Conservation (phyloP, 1,140 invertebrate genomes). For the Bombus pascuorum region DNA sequence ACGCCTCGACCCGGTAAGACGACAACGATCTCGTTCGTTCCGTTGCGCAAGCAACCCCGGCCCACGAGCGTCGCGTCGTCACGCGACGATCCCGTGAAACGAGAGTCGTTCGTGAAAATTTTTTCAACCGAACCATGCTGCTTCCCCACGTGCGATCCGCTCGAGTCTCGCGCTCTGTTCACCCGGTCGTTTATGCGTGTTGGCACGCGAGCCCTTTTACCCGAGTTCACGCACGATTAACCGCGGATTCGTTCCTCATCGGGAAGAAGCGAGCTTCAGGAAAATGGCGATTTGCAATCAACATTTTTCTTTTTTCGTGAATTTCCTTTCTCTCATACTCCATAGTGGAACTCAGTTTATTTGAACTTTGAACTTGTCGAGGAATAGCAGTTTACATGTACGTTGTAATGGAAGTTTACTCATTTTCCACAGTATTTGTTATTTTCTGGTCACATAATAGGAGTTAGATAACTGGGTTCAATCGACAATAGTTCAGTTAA, state of each 20-base stretch:
- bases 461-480: too few relatives aligned
- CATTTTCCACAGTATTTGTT: too few relatives aligned
- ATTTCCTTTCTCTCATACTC: too few relatives aligned
- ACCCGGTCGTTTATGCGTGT: neutral
- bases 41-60: constrained; percentile 25
- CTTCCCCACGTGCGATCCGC: neutral
- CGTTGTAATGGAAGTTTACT: too few relatives aligned
- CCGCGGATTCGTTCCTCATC: constrained; percentile 1
- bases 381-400: too few relatives aligned
- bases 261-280: neutral
- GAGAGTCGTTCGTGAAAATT: constrained; percentile 6
- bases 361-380: too few relatives aligned
- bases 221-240: constrained; percentile 21
- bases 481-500: too few relatives aligned
- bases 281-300: neutral
- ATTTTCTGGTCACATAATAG: too few relatives aligned
- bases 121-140: neutral
- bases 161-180: neutral
- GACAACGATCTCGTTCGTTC: constrained; percentile 40
- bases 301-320: too few relatives aligned
- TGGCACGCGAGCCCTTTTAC: constrained; percentile 7
- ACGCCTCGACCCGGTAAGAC: constrained; percentile 14
- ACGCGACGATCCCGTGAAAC: constrained; percentile 34
- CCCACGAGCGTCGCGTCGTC: constrained; percentile 31
- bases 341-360: too few relatives aligned